Conservation (phyloP, 2,888 invertebrate species). For the Polietes domitor region DNA sequence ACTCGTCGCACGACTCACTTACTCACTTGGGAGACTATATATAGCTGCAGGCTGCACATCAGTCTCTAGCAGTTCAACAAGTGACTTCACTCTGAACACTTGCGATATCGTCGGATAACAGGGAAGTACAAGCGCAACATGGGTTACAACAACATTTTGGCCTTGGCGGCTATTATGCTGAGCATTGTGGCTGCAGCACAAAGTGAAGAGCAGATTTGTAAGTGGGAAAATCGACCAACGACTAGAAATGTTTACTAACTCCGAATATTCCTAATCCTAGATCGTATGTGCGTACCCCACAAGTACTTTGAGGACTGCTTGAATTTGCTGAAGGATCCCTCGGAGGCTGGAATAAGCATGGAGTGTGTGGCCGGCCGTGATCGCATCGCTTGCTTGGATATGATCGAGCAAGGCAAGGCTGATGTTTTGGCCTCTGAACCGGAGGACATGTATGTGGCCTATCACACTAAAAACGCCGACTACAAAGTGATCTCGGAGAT, state of each 20-base stretch:
- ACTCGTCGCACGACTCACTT: no score
- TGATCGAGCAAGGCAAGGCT: constrained; percentile 88
- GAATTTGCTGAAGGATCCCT: constrained; percentile 81
- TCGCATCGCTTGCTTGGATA: constrained; percentile 86
- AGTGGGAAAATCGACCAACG: constrained; percentile 4
- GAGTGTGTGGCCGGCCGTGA: constrained; percentile 88
- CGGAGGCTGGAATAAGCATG: constrained; percentile 82
- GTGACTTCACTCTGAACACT: constrained; percentile 40
- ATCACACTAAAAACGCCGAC: constrained; percentile 87
- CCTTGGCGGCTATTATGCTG: constrained; percentile 60
- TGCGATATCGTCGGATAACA: neutral
- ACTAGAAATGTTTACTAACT: no score
- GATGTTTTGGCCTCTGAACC: constrained; percentile 92
- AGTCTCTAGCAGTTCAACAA: constrained; percentile 59
- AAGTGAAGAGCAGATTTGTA: constrained; percentile 69
- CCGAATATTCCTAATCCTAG: constrained; percentile 80
- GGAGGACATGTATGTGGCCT: constrained; percentile 93
- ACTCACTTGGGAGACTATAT: constrained; percentile 64
- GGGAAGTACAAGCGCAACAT: no score
- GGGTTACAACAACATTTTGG: constrained; percentile 34
- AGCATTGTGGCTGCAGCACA: constrained; percentile 61
- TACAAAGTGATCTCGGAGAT: constrained; percentile 89
- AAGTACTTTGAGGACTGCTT: constrained; percentile 84
- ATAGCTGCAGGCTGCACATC: constrained; percentile 65
- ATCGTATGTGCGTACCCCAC: constrained; percentile 89